Base-by-base conservation (phyloP, 2,113 vertebrate genomes). In the Nyctibius bracteatus region DNA sequence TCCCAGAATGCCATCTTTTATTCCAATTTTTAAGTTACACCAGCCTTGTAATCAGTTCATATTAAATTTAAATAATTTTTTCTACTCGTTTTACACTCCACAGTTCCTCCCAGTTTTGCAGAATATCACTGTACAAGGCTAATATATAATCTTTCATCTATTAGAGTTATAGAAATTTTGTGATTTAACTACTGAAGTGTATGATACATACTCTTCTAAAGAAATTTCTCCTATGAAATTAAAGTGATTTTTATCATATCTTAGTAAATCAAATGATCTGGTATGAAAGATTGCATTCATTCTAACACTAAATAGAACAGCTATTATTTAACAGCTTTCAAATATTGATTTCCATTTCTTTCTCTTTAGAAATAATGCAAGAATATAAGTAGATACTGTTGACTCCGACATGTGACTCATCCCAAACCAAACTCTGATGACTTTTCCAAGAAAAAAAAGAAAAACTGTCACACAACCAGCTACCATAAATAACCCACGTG, bases 1-100 rank as follows among this genome's bases (percentile, higher is more conserved):
- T n/a, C 0, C 0, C 9, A 72, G 2, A 2, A 51, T 5, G 7
- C 5, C 33, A 57, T 24, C 22, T 88, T 78, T 59, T 68, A 37
- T 22, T 81, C 59, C 7, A 35, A 7, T 44, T 92, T 61, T 94
- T 51, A 83, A 33, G 13, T 23, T 67, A 31, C 30, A 28, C 5
- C 67, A 52, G 28, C 52, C n/a, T 67, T 84, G 8, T 20, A 77
- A 62, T 21, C 6, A 24, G 13, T 77, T 77, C 6, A 59, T 0
- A 0, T 37, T 68, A 70, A 57, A 37, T 70, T 73, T 16, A 78
- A 90, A 67, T 2, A 5, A 4, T 12, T 66, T 66, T 86, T 86
- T 70, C 39, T 57, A 21, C 28, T 72, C 24, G 3, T 61, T 89
- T 90, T 63, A 41, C 57, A 47, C 17, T 33, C 30, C 63, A 59